Conservation (phyloP, 2,113 vertebrate genomes). For the Microtus montanus region DNA sequence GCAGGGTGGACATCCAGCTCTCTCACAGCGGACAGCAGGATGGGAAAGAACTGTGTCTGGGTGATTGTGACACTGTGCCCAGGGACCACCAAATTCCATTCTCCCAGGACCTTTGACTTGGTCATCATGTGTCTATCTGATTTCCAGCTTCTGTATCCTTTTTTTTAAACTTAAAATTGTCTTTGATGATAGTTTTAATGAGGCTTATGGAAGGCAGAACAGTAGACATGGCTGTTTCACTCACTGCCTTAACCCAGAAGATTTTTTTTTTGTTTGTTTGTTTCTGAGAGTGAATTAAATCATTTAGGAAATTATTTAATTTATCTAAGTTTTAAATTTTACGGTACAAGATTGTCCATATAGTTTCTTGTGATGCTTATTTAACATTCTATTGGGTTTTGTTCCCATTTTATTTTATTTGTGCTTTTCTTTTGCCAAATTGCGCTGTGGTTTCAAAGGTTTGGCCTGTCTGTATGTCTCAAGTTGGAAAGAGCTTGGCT, state of each 20-base stretch:
- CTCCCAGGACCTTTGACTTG: not conserved
- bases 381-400: not conserved
- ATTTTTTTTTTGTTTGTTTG: not conserved
- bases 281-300: conserved; percentile 8
- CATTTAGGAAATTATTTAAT: not conserved
- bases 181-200: not conserved
- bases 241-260: not conserved
- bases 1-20: not conserved
- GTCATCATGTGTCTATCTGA: not conserved
- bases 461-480: not conserved
- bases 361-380: not conserved
- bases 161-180: not conserved
- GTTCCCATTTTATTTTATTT: not conserved
- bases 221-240: not conserved
- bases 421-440: not conserved
- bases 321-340: conserved; percentile 20
- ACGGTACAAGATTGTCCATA: not conserved
- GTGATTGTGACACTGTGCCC: rapidly evolving
- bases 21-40: not conserved
- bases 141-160: not conserved
- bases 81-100: not conserved
- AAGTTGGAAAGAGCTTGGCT: not conserved
- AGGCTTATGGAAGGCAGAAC: not conserved
- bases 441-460: not conserved
- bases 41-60: not conserved